These are phyloP conservation scores for Cirrhinus molitorella DNA, from an alignment of 2,797 vertebrate genomes.

Conservation along the genomic window DNA sequence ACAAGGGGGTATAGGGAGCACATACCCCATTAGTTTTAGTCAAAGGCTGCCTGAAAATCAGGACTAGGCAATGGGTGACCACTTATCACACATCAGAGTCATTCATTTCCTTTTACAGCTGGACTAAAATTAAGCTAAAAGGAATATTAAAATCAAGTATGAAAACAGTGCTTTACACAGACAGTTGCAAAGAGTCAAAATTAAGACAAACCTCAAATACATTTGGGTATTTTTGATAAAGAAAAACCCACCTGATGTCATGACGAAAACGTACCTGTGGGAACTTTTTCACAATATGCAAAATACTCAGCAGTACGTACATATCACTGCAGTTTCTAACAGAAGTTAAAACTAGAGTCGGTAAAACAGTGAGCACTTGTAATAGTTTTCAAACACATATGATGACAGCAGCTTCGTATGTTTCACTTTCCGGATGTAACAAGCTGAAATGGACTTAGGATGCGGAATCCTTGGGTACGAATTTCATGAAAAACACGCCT, in stretches of 20 bases:
- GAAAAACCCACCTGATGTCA: background rate
- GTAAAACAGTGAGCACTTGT: no score
- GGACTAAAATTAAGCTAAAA: slow-evolving; percentile 1
- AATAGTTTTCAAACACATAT: no score
- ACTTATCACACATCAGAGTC: background rate
- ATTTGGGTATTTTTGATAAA: background rate
- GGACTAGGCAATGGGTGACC: background rate
- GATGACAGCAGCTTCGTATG: no score
- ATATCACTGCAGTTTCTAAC: no score
- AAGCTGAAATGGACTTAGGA: no score
- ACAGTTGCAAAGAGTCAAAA: background rate
- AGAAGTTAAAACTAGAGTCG: no score
- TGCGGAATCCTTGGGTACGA: no score
- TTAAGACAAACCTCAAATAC: background rate
- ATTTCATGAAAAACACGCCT: no score
- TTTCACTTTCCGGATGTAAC: no score
- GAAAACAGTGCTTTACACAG: background rate
- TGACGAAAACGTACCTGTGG: no score
- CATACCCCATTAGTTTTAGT: background rate
- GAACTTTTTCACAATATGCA: no score
- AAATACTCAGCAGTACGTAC: no score
- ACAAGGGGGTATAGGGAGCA: background rate
- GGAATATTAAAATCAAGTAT: background rate
- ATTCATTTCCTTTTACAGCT: background rate
- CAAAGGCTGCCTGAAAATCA: background rate